Evolutionary conservation across 2,888 invertebrate species (phyloP), one percentile per base, ranked within the genome.

Genomic region (Pollenia labialis): DNA sequence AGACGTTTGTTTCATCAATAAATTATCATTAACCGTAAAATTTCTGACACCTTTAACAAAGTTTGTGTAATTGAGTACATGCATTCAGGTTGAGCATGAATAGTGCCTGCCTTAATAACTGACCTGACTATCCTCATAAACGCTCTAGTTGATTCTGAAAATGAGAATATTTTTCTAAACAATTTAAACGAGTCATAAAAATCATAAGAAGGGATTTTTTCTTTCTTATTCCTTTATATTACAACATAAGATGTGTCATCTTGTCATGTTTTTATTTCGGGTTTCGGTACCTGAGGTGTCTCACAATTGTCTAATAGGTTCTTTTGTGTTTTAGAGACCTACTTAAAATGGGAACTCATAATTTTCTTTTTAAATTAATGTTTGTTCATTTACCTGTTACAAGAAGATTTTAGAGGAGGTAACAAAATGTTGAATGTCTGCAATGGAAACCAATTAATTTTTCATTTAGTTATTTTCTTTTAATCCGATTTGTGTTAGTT

Each of bases 391-490:
- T 79, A 69, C 75, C 68, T 66, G 50, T 52, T 62, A 1, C 14
- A 18, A 64, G 32, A 48, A 10, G 40, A 46, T 54, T 18, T 18
- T 1, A 54, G 8, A 48, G 32, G 16, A 44, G 66, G 40, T 76
- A 54, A 0, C 44, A 46, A 54, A 50, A 32, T 23, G 48, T 44
- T 69, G 32, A 11, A 14, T 48, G 16, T 11, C 16, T 71, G 72
- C 72, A 72, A 72, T 77, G 77, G 23, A 77, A 82, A 77, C 44
- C 72, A 79, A 84, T 84, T 79, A 74, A 74, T 84, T 72, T 74
- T 84, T 74, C 72, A 79, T 79, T 84, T 72, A 68, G 62, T n/a
- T 62, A 14, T 48, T 3, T 60, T 50, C 32, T 50, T 2, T 56
- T 72, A 48, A 74, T 68, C 66, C 60, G 8, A 50, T 58, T 69